Evolutionary conservation across 2,888 invertebrate species (phyloP).

Genomic region (Hydriomena furcata): DNA sequence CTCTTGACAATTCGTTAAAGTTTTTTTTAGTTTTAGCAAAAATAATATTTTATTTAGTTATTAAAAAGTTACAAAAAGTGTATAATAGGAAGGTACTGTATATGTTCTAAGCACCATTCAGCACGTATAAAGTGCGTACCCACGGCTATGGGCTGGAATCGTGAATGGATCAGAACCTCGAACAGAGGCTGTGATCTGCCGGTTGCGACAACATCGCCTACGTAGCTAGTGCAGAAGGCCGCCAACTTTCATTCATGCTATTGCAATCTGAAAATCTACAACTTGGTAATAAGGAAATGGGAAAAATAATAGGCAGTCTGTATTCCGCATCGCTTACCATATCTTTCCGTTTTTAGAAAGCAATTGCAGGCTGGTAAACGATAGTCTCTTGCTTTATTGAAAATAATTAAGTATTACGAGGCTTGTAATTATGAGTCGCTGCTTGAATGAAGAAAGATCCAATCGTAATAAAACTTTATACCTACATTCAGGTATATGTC

Average conservation of each 20-base stretch:
- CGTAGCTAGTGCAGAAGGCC: slow-evolving; percentile 67
- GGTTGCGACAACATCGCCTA: slow-evolving; percentile 76
- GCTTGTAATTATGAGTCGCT: slow-evolving; percentile 11
- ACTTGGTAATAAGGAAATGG: slow-evolving; percentile 36
- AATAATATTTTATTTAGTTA: too few relatives aligned
- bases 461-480: not conserved
- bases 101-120: not conserved
- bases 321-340: slow-evolving; percentile 21
- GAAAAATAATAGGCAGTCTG: slow-evolving; percentile 25
- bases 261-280: slow-evolving; percentile 42
- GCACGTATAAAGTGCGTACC: slow-evolving; percentile 44
- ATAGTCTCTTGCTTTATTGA: slow-evolving; percentile 7
- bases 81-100: too few relatives aligned
- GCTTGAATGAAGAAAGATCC: slow-evolving; percentile 11
- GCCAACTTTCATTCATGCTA: slow-evolving; percentile 80
- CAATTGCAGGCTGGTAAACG: slow-evolving; percentile 8
- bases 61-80: not conserved
- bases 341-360: slow-evolving; percentile 26
- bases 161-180: slow-evolving; percentile 64
- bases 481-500: too few relatives aligned
- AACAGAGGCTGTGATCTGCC: slow-evolving; percentile 31
- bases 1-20: too few relatives aligned
- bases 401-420: slow-evolving; percentile 12
- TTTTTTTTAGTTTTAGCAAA: too few relatives aligned
- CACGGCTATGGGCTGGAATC: slow-evolving; percentile 59